Percentiles rank a stretch among this genome's conserved stretches.
Evolutionary conservation across 2,888 invertebrate genomes (phyloP).

Genomic region (Agriopis leucophaearia): DNA sequence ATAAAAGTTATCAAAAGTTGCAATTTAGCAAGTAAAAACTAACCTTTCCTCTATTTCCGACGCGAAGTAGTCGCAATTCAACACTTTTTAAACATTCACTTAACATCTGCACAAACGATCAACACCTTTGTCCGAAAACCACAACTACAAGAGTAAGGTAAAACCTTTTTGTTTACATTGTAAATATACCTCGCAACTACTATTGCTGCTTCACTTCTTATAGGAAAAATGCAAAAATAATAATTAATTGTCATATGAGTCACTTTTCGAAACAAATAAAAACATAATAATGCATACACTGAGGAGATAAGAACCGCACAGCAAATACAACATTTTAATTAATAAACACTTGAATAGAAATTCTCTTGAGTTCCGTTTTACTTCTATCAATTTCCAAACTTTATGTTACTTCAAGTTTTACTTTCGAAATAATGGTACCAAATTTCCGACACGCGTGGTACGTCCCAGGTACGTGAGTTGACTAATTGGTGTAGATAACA

Average conservation of each 20-base stretch:
- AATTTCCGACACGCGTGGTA: constrained; percentile 16
- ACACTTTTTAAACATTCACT: constrained; percentile 63
- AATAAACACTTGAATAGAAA: too few relatives aligned
- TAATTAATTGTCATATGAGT: not conserved
- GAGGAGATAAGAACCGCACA: too few relatives aligned
- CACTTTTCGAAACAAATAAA: not conserved
- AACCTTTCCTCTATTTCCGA: constrained; percentile 58
- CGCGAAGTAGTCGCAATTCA: constrained; percentile 66
- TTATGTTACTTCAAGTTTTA: not conserved
- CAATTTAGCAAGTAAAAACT: constrained; percentile 8
- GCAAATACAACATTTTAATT: too few relatives aligned
- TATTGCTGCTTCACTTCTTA: not conserved
- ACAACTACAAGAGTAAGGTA: not conserved
- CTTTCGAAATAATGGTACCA: constrained; percentile 4
- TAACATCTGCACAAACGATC: constrained; percentile 1
- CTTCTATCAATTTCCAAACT: not conserved
- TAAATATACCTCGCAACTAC: not conserved
- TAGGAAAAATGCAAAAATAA: not conserved
- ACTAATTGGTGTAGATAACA: constrained; percentile 37
- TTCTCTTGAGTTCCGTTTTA: not conserved
- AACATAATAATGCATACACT: not conserved
- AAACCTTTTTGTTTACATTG: not conserved
- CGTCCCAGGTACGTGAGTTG: constrained; percentile 20
- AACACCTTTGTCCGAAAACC: not conserved
- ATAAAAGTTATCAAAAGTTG: not conserved